Conservation (phyloP, 1,140 invertebrate genomes). For the Andrena cerasifolii region DNA sequence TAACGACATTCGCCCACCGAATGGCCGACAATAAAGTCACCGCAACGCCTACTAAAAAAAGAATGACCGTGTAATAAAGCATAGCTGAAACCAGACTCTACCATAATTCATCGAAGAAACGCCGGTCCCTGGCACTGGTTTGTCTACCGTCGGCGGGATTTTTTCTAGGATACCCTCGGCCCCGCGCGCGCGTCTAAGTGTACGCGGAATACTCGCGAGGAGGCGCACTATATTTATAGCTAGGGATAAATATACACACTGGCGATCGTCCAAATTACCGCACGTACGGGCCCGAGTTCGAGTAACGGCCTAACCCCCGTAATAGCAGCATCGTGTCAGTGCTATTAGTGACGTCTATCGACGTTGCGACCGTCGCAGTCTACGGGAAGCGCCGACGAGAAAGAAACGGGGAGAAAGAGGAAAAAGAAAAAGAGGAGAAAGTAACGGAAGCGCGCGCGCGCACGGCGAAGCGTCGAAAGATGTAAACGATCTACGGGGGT, state of each 20-base stretch:
- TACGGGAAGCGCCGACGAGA: constrained; percentile 1
- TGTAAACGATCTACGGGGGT: neutral
- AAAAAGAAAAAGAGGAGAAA: neutral
- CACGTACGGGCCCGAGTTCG: constrained; percentile 60
- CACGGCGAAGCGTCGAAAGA: neutral
- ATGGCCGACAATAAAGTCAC: no score
- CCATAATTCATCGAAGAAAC: constrained; percentile 4
- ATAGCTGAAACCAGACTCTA: neutral
- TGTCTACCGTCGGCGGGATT: neutral
- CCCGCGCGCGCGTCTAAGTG: neutral
- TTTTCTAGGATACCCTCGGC: constrained; percentile 31
- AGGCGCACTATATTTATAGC: constrained; percentile 78
- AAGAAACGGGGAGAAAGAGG: neutral
- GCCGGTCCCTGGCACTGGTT: neutral
- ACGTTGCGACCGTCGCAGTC: constrained; percentile 27
- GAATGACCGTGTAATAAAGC: neutral
- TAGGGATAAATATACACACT: constrained; percentile 81
- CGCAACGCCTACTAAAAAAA: no score
- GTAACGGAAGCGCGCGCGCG: neutral
- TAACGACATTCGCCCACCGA: no score
- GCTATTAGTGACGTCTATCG: constrained; percentile 65
- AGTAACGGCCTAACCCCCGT: constrained; percentile 72
- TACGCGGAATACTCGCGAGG: constrained; percentile 2
- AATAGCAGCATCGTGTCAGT: constrained; percentile 74
- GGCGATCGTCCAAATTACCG: constrained; percentile 75